Evolutionary conservation across 2,797 vertebrate genomes (phyloP).

Genomic region (Spea hammondii): DNA sequence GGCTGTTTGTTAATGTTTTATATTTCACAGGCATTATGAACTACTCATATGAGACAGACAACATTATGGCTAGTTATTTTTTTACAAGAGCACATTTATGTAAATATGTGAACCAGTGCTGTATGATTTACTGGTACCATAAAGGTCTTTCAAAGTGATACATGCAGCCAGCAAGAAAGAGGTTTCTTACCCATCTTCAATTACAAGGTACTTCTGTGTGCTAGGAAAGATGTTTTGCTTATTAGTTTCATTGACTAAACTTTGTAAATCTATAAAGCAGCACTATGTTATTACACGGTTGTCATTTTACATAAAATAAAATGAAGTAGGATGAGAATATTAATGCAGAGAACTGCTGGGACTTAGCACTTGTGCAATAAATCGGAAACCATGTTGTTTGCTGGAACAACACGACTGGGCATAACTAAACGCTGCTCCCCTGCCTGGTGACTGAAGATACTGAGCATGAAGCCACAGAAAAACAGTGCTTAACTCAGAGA

Average conservation of each 20-base stretch:
- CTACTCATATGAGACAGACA: slow-evolving; percentile 50
- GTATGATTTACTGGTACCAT: slow-evolving; percentile 50
- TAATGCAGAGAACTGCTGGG: too few species aligned
- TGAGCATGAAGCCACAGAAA: too few species aligned
- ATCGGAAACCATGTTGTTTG: too few species aligned
- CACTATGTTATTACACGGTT: slow-evolving; percentile 3
- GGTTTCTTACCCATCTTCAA: slow-evolving; percentile 24
- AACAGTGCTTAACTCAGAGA: too few species aligned
- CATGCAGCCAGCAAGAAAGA: slow-evolving; percentile 23
- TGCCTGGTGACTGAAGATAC: too few species aligned
- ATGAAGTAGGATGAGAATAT: background rate
- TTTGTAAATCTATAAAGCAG: slow-evolving; percentile 16
- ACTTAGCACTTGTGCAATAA: too few species aligned
- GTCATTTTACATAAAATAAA: slow-evolving; percentile 7
- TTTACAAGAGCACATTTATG: slow-evolving; percentile 51
- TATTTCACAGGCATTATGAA: slow-evolving; percentile 42
- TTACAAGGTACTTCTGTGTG: slow-evolving; percentile 15
- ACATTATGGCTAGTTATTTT: slow-evolving; percentile 47
- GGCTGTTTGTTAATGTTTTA: slow-evolving; percentile 41
- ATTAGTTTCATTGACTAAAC: background rate
- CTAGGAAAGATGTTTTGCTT: background rate
- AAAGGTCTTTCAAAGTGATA: slow-evolving; percentile 48
- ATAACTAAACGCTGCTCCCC: too few species aligned
- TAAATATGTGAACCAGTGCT: slow-evolving; percentile 44
- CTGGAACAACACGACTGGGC: too few species aligned